Conservation (phyloP, 2,113 vertebrate species). For the Sclerurus mexicanus region DNA sequence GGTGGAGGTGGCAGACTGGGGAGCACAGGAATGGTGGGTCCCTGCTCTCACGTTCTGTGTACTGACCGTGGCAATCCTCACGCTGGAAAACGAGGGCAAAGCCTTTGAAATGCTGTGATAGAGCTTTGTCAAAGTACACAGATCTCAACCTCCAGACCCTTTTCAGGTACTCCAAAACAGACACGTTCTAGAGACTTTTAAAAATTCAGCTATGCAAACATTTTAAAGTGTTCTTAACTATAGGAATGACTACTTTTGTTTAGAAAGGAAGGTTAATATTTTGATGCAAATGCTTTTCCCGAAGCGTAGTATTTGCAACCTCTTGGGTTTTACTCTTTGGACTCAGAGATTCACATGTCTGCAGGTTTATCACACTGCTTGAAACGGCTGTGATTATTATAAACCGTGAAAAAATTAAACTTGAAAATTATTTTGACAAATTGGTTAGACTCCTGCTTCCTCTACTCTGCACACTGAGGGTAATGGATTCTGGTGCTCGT, state of each 20-base stretch:
- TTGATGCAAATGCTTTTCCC: background rate
- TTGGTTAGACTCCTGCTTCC: background rate
- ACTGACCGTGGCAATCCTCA: background rate
- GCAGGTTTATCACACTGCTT: background rate
- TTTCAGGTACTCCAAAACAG: background rate
- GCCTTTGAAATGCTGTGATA: background rate
- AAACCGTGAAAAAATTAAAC: background rate
- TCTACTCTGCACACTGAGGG: background rate
- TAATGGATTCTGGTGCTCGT: background rate
- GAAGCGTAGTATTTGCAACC: background rate
- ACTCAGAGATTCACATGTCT: background rate
- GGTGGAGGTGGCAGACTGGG: background rate
- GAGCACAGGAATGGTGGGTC: background rate
- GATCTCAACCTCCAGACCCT: background rate
- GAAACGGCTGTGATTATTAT: background rate
- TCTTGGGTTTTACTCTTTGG: background rate
- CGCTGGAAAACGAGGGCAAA: background rate
- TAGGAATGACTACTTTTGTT: background rate
- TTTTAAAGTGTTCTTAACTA: background rate
- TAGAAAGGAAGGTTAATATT: background rate
- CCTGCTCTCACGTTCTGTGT: background rate
- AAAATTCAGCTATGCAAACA: background rate
- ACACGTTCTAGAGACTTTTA: background rate
- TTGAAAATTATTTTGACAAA: constrained; percentile 12
- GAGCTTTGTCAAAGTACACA: background rate